Percentiles rank a stretch among this genome's conserved stretches.
Evolutionary conservation across 2,113 vertebrate genomes (phyloP).

Genomic region (Marmota monax): DNA sequence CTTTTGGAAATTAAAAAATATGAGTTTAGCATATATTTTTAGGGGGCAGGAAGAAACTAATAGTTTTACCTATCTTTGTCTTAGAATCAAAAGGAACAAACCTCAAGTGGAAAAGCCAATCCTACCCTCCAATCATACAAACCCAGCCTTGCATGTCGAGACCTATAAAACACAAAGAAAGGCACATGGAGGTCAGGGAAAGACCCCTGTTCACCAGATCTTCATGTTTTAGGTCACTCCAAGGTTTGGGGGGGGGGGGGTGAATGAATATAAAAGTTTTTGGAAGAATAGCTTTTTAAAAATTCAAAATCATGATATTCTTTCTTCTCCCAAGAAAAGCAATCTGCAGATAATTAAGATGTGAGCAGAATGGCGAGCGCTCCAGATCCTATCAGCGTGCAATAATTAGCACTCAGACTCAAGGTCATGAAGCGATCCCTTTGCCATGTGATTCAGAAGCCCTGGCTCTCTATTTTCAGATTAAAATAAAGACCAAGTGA

Average conservation of each 20-base stretch:
- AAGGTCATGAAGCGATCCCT: conserved; percentile 42
- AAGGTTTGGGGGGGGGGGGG: not conserved
- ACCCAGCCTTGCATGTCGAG: not conserved
- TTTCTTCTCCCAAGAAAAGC: not conserved
- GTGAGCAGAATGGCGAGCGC: not conserved
- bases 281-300: not conserved
- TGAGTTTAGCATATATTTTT: not conserved
- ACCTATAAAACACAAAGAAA: not conserved
- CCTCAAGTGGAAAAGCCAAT: not conserved
- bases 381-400: not conserved
- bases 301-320: not conserved
- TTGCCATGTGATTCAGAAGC: conserved; percentile 63
- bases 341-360: not conserved
- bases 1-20: conserved; percentile 46
- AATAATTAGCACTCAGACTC: conserved; percentile 39
- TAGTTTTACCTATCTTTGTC: not conserved
- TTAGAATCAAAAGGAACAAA: conserved; percentile 14
- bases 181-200: not conserved
- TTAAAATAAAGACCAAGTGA: conserved; percentile 75
- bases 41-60: not conserved
- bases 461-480: conserved; percentile 54
- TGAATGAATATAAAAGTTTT: not conserved
- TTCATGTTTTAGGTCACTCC: not conserved
- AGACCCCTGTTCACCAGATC: not conserved
- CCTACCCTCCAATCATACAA: conserved; percentile 1